phyloP scores from a whole-genome alignment of 2,113 vertebrate genomes.

The Xiphias gladius region DNA sequence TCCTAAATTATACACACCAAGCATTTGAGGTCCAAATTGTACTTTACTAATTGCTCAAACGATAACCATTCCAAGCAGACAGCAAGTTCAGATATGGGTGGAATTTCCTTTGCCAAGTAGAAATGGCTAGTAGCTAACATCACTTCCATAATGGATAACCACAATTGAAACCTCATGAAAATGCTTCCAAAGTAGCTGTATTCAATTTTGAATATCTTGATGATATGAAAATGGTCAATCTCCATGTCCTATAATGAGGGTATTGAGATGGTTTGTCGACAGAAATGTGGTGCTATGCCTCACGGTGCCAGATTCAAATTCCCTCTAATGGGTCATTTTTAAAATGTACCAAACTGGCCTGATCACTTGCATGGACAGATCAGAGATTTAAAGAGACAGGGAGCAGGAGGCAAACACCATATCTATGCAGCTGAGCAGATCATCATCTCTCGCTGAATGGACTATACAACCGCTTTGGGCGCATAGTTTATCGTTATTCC shows the following conservation, averaged over 20 bases:
- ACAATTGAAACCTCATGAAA: slow-evolving; percentile 34
- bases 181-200: slow-evolving; percentile 49
- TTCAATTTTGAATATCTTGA: slow-evolving; percentile 55
- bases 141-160: slow-evolving; percentile 58
- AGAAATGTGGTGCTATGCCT: slow-evolving; percentile 38
- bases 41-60: slow-evolving; percentile 43
- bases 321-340: slow-evolving; percentile 45
- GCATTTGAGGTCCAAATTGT: slow-evolving; percentile 31
- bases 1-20: slow-evolving; percentile 29
- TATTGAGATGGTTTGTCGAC: slow-evolving; percentile 56
- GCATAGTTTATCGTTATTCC: slow-evolving; percentile 40
- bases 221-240: slow-evolving; percentile 52
- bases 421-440: slow-evolving; percentile 48
- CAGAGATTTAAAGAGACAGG: slow-evolving; percentile 38
- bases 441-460: slow-evolving; percentile 46
- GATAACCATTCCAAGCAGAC: slow-evolving; percentile 45
- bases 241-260: slow-evolving; percentile 55
- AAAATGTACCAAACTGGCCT: slow-evolving; percentile 38
- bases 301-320: slow-evolving; percentile 45
- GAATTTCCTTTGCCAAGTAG: slow-evolving; percentile 45
- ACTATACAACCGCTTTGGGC: slow-evolving; percentile 31
- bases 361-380: slow-evolving; percentile 48
- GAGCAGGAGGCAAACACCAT: slow-evolving; percentile 42
- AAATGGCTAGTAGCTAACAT: slow-evolving; percentile 39
- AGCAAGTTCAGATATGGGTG: slow-evolving; percentile 41